Conservation (phyloP, 1,140 invertebrate genomes). For the Drosophila sturtevanti region DNA sequence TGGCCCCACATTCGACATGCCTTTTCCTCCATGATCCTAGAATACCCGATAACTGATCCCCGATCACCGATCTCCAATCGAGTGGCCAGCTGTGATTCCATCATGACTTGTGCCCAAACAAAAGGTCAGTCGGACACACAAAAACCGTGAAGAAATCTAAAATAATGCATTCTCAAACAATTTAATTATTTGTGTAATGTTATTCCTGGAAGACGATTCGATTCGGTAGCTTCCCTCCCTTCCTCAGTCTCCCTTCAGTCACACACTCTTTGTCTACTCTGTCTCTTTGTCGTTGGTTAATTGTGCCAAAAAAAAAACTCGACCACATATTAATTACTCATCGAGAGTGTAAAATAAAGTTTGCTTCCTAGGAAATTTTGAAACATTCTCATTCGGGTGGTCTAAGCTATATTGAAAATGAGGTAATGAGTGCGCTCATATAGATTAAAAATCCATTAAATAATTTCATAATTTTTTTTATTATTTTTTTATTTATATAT, state of each 20-base stretch:
- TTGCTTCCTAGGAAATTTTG: constrained; percentile 37
- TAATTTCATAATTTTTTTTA: no score
- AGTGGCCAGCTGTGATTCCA: constrained; percentile 64
- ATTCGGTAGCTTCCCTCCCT: constrained; percentile 50
- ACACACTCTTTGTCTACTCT: background rate
- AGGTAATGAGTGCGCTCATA: background rate
- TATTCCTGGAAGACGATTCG: constrained; percentile 60
- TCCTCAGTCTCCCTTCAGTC: background rate
- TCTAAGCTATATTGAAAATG: background rate
- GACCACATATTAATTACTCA: constrained; percentile 59
- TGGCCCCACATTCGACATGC: constrained; percentile 65
- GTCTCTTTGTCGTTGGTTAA: constrained; percentile 7
- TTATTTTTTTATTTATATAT: no score
- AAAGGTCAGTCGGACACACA: constrained; percentile 48
- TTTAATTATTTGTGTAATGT: constrained; percentile 74
- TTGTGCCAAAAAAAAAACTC: constrained; percentile 61
- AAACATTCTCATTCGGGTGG: constrained; percentile 34
- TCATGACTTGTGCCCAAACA: constrained; percentile 70
- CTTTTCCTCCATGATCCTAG: constrained; percentile 4
- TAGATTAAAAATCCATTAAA: no score
- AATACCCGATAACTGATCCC: background rate
- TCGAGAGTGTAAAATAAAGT: constrained; percentile 23
- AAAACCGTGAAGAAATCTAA: constrained; percentile 64
- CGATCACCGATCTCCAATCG: constrained; percentile 38
- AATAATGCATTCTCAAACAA: constrained; percentile 75